Conservation (phyloP, 1,140 invertebrate species). For the Ceratina japonica region DNA sequence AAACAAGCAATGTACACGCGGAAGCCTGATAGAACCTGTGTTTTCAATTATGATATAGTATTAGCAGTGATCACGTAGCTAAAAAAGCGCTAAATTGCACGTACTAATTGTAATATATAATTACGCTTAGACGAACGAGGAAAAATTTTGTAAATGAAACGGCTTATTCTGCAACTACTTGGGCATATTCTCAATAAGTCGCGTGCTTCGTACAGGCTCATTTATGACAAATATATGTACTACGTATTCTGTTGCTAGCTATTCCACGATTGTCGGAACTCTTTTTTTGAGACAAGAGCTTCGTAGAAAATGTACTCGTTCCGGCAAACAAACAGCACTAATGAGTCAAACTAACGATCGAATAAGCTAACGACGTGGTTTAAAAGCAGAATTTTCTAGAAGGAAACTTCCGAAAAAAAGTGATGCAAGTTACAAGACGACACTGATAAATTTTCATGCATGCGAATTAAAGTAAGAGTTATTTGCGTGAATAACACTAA, state of each 20-base stretch:
- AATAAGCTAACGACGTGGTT: background rate
- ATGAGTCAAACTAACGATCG: background rate
- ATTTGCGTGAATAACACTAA: background rate
- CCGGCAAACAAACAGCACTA: background rate
- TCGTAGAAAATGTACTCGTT: background rate
- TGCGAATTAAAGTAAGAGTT: background rate
- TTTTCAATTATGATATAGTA: too few relatives aligned
- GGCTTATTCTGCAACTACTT: background rate
- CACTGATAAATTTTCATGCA: too few relatives aligned
- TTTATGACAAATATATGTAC: background rate
- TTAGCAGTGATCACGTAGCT: too few relatives aligned
- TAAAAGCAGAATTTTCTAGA: background rate
- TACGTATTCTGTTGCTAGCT: background rate
- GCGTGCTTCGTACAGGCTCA: background rate
- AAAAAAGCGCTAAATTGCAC: too few relatives aligned
- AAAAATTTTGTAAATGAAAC: background rate
- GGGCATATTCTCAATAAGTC: background rate
- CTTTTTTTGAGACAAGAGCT: background rate
- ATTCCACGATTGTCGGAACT: background rate
- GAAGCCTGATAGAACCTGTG: too few relatives aligned
- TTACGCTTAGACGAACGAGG: too few relatives aligned
- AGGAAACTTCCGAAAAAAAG: too few relatives aligned
- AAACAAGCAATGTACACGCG: background rate
- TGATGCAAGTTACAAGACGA: too few relatives aligned
- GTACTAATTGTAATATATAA: too few relatives aligned